Evolutionary conservation across 37 sponge, comb jelly and placozoan genomes (phyloP), one percentile per base, ranked within the genome.

Genomic region (Tethya wilhelma): DNA sequence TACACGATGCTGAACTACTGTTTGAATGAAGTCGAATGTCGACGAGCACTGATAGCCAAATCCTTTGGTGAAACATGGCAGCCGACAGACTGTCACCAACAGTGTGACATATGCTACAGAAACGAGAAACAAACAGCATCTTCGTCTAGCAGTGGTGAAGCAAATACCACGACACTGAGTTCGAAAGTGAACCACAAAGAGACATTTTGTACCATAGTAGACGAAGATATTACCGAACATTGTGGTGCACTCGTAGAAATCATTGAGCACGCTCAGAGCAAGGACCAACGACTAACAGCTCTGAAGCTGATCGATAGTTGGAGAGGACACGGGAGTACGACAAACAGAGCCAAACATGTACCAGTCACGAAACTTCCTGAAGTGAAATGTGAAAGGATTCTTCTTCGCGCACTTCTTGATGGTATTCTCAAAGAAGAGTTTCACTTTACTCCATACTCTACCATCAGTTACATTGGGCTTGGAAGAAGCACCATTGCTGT

Each of bases 361-460:
- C 42, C 25, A 31, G 56, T 37, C 0, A n/a, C n/a, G n/a, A n/a
- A n/a, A n/a, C n/a, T n/a, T n/a, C n/a, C n/a, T n/a, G n/a, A n/a
- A n/a, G n/a, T n/a, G n/a, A n/a, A n/a, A n/a, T 67, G 84, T 38
- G 96, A 95, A 29, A n/a, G 46, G 26, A 67, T 95, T 0, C 32
- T 98, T 29, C 34, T 95, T 38, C 85, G 82, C 5, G 78, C 82
- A 14, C 9, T 95, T 0, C 31, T 93, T n/a, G 86, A 86, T 34
- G 84, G 67, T 0, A 76, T 95, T 0, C 63, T 98, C 40, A 78
- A 87, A 32, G 98, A 98, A 64, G 90, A 95, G 11, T 95, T 92
- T 68, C 96, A 98, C 75, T 96, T 86, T 77, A 96, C 96, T n/a
- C 80, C 96, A 0, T 96, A 96, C 70, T 59, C 44, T 23, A 96